A percentile compares a stretch with the other conserved stretches of the same genome.
phyloP scores from a whole-genome alignment of 1,140 invertebrate species.

The Drosophila busckii region DNA sequence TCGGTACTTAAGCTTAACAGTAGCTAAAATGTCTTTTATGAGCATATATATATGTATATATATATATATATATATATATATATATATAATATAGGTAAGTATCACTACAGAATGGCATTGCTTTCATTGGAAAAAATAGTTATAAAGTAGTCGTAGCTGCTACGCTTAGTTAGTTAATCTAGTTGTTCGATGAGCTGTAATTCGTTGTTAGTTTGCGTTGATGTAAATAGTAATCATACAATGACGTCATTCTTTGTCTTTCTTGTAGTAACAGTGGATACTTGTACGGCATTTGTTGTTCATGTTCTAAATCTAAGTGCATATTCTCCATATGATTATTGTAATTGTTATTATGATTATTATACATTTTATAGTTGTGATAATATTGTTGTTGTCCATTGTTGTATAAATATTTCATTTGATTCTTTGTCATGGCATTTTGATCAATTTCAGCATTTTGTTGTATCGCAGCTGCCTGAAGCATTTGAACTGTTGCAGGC shows the following conservation, averaged over 20 bases:
- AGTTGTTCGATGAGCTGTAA: conserved; percentile 45
- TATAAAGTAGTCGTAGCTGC: conserved; percentile 33
- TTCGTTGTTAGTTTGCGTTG: conserved; percentile 34
- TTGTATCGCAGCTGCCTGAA: conserved; percentile 17
- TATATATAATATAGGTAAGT: conserved; percentile 25
- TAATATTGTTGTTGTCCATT: conserved; percentile 14
- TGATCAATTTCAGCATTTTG: conserved; percentile 1
- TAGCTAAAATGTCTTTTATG: conserved; percentile 29
- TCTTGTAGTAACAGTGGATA: conserved; percentile 59
- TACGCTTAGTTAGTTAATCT: conserved; percentile 24
- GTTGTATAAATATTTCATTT: conserved; percentile 19
- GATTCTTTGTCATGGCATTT: conserved; percentile 30
- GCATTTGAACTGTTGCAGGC: conserved; percentile 20
- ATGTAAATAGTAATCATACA: conserved; percentile 71
- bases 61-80: conserved; percentile 24
- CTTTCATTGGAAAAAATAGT: conserved; percentile 63
- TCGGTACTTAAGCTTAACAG: conserved; percentile 15
- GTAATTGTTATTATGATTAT: conserved; percentile 2
- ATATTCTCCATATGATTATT: conserved; percentile 12
- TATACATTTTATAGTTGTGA: conserved; percentile 17
- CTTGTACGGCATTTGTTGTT: too few relatives aligned
- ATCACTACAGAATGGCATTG: conserved; percentile 78
- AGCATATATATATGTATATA: conserved; percentile 25
- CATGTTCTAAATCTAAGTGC: conserved; percentile 7
- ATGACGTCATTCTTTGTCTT: conserved; percentile 67